Evolutionary conservation across 2,888 invertebrate species (phyloP).

Genomic region (Aporophyla nigra): DNA sequence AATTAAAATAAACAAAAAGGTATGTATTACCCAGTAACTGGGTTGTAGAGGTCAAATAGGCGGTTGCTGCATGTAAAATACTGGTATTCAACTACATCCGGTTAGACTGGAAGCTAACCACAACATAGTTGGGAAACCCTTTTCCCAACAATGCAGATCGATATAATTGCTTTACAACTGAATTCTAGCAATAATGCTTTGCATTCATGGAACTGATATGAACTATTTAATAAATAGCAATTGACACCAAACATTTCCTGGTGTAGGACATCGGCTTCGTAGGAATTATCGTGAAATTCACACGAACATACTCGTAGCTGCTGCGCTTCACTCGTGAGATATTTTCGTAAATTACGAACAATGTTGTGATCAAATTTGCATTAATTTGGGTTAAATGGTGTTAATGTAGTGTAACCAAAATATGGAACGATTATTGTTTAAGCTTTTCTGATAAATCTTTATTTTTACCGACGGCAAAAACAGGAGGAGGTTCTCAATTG

Average conservation of each 20-base stretch:
- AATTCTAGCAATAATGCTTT: neutral
- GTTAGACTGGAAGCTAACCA: too few relatives aligned
- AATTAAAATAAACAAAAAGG: too few relatives aligned
- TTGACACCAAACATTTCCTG: constrained; percentile 20
- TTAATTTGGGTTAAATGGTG: constrained; percentile 6
- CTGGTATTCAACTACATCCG: too few relatives aligned
- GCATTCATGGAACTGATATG: neutral
- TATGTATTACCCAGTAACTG: too few relatives aligned
- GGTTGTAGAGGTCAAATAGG: too few relatives aligned
- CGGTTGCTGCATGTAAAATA: too few relatives aligned
- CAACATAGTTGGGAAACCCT: too few relatives aligned
- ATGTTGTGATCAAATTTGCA: constrained; percentile 6
- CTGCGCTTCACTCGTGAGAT: constrained; percentile 12
- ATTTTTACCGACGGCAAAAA: too few relatives aligned
- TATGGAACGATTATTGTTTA: neutral
- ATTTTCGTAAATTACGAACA: constrained; percentile 13
- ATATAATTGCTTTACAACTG: neutral
- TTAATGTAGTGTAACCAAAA: neutral
- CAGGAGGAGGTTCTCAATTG: too few relatives aligned
- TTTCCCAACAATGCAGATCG: too few relatives aligned
- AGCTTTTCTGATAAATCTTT: neutral
- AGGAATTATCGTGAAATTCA: constrained; percentile 15
- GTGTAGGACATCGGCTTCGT: constrained; percentile 19
- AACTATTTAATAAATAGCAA: constrained; percentile 5
- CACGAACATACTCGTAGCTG: neutral